Percentiles rank a stretch among this genome's conserved stretches.
phyloP scores from a whole-genome alignment of 2,888 invertebrate genomes.

The Imbricaverruca yamaguchii region DNA sequence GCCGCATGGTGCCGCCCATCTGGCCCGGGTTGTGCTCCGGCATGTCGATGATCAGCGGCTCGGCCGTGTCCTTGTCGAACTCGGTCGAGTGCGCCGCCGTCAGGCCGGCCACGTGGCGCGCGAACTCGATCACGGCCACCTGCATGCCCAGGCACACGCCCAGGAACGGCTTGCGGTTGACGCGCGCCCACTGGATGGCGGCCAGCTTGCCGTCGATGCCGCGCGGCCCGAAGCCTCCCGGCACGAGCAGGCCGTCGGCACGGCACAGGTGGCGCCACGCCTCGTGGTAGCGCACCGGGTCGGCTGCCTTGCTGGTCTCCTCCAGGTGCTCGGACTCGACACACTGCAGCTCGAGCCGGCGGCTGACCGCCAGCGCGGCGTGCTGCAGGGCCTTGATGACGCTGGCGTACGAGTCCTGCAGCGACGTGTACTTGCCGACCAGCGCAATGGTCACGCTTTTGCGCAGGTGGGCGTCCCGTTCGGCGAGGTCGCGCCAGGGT shows the following conservation, averaged over 20 bases:
- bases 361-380: slow-evolving; percentile 75
- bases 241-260: slow-evolving; percentile 73
- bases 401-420: slow-evolving; percentile 94
- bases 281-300: slow-evolving; percentile 80
- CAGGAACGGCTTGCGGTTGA: slow-evolving; percentile 79
- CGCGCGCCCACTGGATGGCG: slow-evolving; percentile 87
- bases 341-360: slow-evolving; percentile 73
- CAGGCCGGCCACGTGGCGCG: slow-evolving; percentile 52
- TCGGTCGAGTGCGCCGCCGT: slow-evolving; percentile 80
- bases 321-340: slow-evolving; percentile 89
- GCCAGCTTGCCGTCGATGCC: slow-evolving; percentile 94
- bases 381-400: slow-evolving; percentile 92
- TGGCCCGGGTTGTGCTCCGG: slow-evolving; percentile 91
- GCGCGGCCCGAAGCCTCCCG: slow-evolving; percentile 93
- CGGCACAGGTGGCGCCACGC: slow-evolving; percentile 88
- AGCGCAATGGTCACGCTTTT: slow-evolving; percentile 79
- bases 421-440: slow-evolving; percentile 93
- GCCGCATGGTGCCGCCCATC: slow-evolving; percentile 95
- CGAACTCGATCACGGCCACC: slow-evolving; percentile 91
- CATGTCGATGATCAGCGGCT: slow-evolving; percentile 94
- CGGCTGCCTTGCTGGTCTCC: slow-evolving; percentile 56
- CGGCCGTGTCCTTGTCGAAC: slow-evolving; percentile 59
- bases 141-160: slow-evolving; percentile 98
- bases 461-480: slow-evolving; percentile 71
- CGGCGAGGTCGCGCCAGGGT: slow-evolving; percentile 82